A percentile compares a stretch with the other conserved stretches of the same genome.
These are phyloP conservation scores for Adoxophyes honmai DNA, from an alignment of 1,140 invertebrate species.

Conservation along the genomic window DNA sequence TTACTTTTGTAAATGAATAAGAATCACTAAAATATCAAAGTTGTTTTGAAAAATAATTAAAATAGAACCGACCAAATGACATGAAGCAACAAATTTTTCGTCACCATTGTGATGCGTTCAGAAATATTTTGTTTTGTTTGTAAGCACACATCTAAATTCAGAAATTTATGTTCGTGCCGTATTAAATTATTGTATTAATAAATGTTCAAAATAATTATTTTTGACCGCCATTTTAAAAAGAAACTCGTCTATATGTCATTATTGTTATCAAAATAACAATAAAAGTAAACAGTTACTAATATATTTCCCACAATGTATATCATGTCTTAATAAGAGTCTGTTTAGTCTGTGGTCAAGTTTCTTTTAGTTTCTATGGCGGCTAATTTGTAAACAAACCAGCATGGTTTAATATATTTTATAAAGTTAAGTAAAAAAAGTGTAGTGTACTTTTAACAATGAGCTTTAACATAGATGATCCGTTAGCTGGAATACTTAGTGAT, in stretches of 20 bases:
- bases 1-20: slow-evolving; percentile 36
- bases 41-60: slow-evolving; percentile 73
- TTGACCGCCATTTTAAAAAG: too few species aligned
- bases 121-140: slow-evolving; percentile 16
- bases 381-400: slow-evolving; percentile 40
- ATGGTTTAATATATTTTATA: slow-evolving; percentile 16
- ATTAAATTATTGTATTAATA: too few species aligned
- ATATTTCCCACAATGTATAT: neutral
- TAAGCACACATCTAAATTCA: too few species aligned
- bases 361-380: slow-evolving; percentile 42
- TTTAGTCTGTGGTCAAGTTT: too few species aligned
- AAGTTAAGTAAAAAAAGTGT: neutral
- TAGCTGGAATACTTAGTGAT: slow-evolving; percentile 74
- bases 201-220: too few species aligned
- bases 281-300: too few species aligned
- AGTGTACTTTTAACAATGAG: slow-evolving; percentile 46
- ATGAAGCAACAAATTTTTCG: slow-evolving; percentile 66
- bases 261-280: too few species aligned
- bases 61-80: slow-evolving; percentile 63
- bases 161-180: too few species aligned
- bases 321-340: too few species aligned
- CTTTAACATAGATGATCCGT: slow-evolving; percentile 72
- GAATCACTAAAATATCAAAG: slow-evolving; percentile 37
- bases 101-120: slow-evolving; percentile 20
- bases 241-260: too few species aligned